phyloP scores from a whole-genome alignment of 2,113 vertebrate genomes.

The Rhinoderma darwinii region DNA sequence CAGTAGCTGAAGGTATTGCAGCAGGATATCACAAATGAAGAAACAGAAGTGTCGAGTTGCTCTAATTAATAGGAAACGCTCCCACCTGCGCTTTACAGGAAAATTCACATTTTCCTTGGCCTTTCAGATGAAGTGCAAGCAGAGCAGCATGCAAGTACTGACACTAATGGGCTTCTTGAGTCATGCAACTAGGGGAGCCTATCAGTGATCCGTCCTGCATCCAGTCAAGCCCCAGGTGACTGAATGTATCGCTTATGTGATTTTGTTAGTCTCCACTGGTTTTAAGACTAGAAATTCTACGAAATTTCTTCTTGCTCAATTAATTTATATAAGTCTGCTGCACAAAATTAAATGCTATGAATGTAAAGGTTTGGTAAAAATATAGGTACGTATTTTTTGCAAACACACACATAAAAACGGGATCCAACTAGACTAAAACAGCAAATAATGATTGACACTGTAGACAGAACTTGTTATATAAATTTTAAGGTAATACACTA shows the following conservation, averaged over 20 bases:
- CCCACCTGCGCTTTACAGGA: constrained; percentile 48
- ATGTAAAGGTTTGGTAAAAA: constrained; percentile 45
- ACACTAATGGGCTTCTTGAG: constrained; percentile 57
- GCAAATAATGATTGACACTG: not conserved
- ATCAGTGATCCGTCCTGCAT: constrained; percentile 53
- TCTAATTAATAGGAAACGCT: constrained; percentile 56
- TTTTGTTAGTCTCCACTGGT: constrained; percentile 48
- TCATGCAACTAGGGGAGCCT: constrained; percentile 50
- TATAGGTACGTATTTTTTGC: not conserved
- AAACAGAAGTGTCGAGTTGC: constrained; percentile 33
- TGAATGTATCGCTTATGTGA: constrained; percentile 34
- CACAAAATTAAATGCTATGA: constrained; percentile 25
- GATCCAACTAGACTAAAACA: not conserved
- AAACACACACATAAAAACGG: not conserved
- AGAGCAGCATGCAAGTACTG: constrained; percentile 45
- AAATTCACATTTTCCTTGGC: constrained; percentile 42
- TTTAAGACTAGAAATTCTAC: constrained; percentile 37
- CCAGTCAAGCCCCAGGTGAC: constrained; percentile 55
- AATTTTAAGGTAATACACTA: not conserved
- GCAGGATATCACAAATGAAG: constrained; percentile 7
- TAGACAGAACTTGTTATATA: not conserved
- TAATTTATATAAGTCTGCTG: constrained; percentile 49
- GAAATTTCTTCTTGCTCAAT: constrained; percentile 50
- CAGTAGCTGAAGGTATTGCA: constrained; percentile 14
- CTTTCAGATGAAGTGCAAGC: constrained; percentile 29